Conservation (phyloP, 1,140 invertebrate species). For the Heliothis virescens region DNA sequence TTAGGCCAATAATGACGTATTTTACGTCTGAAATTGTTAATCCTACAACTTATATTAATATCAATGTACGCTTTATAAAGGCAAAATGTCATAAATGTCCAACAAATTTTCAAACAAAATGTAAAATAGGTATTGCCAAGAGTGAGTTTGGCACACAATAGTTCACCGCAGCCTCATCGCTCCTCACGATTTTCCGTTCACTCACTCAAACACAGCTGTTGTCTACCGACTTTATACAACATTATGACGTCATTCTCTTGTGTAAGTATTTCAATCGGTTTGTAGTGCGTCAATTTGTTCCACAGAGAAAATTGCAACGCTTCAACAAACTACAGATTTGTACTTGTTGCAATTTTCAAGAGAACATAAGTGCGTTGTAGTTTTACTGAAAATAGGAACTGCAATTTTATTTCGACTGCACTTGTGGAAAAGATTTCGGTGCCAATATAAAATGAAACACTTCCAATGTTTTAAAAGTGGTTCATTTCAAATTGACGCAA, state of each 20-base stretch:
- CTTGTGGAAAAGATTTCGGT: background rate
- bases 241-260: conserved; percentile 3
- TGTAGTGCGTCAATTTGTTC: conserved; percentile 9
- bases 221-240: conserved; percentile 17
- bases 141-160: conserved; percentile 4
- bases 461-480: too few relatives aligned
- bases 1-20: background rate
- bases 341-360: background rate
- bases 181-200: conserved; percentile 30
- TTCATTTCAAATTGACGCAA: too few relatives aligned
- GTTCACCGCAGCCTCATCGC: background rate
- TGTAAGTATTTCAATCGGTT: conserved; percentile 5
- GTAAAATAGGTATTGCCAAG: background rate
- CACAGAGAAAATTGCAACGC: conserved; percentile 20
- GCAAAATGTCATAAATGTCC: background rate
- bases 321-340: conserved; percentile 2
- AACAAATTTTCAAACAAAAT: background rate
- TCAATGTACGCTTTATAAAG: background rate
- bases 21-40: too few relatives aligned
- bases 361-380: background rate
- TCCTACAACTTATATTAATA: too few relatives aligned
- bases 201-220: conserved; percentile 15
- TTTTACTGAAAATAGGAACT: conserved; percentile 9
- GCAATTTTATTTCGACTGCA: background rate
- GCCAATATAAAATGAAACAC: too few relatives aligned